These are phyloP conservation scores for Tipula lateralis DNA, from an alignment of 2,888 invertebrate genomes.

Conservation along the genomic window DNA sequence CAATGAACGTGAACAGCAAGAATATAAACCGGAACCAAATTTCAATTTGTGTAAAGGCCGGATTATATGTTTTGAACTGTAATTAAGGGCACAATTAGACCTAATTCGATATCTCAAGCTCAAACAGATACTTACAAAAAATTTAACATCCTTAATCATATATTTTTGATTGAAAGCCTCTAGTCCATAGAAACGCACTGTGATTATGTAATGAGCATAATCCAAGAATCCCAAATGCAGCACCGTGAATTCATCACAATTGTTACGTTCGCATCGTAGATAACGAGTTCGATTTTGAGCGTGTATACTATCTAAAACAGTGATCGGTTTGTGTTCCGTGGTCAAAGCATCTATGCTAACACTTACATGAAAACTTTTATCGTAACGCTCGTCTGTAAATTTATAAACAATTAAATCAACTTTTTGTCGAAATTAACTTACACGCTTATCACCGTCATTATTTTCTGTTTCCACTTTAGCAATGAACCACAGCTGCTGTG, in stretches of 20 bases:
- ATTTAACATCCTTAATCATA: conserved; percentile 74
- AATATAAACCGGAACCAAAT: conserved; percentile 96
- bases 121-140: conserved; percentile 67
- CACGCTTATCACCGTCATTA: no score
- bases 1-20: conserved; percentile 76
- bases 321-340: conserved; percentile 66
- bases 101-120: no score
- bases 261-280: conserved; percentile 71
- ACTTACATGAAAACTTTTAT: conserved; percentile 81
- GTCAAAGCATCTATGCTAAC: conserved; percentile 77
- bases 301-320: conserved; percentile 59
- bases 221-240: conserved; percentile 86
- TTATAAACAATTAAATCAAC: background rate
- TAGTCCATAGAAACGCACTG: conserved; percentile 77
- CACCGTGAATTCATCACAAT: conserved; percentile 82
- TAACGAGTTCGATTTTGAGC: conserved; percentile 77
- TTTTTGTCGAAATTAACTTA: conserved; percentile 33
- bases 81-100: conserved; percentile 42
- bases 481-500: conserved; percentile 90
- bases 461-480: conserved; percentile 79
- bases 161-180: conserved; percentile 80
- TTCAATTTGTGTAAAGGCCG: conserved; percentile 93
- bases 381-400: conserved; percentile 79
- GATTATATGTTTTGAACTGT: conserved; percentile 94
- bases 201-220: conserved; percentile 81